Base-by-base conservation (phyloP, 2,888 invertebrate genomes). In the Troides aeacus region DNA sequence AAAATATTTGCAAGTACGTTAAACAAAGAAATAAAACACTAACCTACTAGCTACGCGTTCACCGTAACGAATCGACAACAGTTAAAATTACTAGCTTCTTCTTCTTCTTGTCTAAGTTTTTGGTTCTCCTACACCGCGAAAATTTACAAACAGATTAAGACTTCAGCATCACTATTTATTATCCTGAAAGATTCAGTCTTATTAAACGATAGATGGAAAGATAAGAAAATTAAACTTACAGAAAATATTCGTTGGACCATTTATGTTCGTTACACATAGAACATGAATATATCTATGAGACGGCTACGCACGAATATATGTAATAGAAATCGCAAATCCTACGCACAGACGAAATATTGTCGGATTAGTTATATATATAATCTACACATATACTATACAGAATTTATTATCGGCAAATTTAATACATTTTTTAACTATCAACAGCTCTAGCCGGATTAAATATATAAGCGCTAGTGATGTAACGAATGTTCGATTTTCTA, bases 161-260 rank as follows among this genome's bases (percentile, higher is more conserved):
- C 77, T 75, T 75, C 75, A 78, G 71, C 67, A 71, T 62, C 73
- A 77, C 24, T 30, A 57, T 74, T 74, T 74, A 75, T 78, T 78
- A 78, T 74, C 76, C 75, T 78, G 79, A 81, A 82, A 77, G 79
- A 81, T 78, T 89, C 89, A 89, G 89, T 89, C 89, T 89, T 89
- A 84, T 79, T 77, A 81, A 77, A 82, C 80, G 78, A 82, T 78
- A 82, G 76, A 77, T 80, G 78, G 78, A 78, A 60, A 64, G 78
- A 78, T 30, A 81, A 81, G 69, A 73, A 78, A 81, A 81, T 71
- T 74, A 75, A 74, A 58, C 68, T 73, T 73, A 79, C 68, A 71
- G 72, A 75, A 75, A 79, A 78, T 78, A 76, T 84, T 84, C 85
- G 82, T 83, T 86, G 84, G 81, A 83, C 81, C 81, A 79, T 81